Evolutionary conservation across 2,113 vertebrate species (phyloP).

Genomic region (Notothenia coriiceps): DNA sequence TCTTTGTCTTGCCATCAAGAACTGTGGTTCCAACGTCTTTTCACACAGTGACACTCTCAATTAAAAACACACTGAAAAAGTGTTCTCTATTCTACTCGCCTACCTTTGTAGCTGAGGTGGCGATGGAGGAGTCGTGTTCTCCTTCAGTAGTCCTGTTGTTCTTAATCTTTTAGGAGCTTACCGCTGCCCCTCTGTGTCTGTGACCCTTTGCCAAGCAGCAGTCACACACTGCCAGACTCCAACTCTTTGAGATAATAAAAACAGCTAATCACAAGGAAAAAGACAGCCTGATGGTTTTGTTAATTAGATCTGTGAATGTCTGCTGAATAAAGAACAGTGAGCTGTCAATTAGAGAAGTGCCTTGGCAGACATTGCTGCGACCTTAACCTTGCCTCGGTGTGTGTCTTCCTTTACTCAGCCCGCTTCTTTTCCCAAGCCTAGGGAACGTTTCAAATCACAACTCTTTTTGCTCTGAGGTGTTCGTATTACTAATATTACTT

Average conservation of each 20-base stretch:
- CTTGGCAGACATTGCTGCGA: constrained; percentile 32
- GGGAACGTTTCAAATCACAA: constrained; percentile 21
- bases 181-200: constrained; percentile 31
- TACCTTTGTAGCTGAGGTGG: neutral
- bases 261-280: constrained; percentile 40
- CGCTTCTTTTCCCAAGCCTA: constrained; percentile 8
- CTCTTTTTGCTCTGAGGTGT: constrained; percentile 1
- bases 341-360: constrained; percentile 51
- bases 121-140: neutral
- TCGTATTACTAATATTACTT: neutral
- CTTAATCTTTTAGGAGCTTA: constrained; percentile 14
- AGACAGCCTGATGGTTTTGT: constrained; percentile 67
- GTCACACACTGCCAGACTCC: constrained; percentile 45
- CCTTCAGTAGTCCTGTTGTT: constrained; percentile 27
- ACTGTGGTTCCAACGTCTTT: neutral
- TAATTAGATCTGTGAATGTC: constrained; percentile 65
- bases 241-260: constrained; percentile 54
- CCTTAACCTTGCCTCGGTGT: constrained; percentile 43
- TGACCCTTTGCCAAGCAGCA: constrained; percentile 60
- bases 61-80: constrained; percentile 8
- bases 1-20: neutral
- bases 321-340: constrained; percentile 48
- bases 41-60: neutral
- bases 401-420: neutral
- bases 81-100: neutral